Conservation (phyloP, 2,888 invertebrate species). For the Lutraria lutraria region DNA sequence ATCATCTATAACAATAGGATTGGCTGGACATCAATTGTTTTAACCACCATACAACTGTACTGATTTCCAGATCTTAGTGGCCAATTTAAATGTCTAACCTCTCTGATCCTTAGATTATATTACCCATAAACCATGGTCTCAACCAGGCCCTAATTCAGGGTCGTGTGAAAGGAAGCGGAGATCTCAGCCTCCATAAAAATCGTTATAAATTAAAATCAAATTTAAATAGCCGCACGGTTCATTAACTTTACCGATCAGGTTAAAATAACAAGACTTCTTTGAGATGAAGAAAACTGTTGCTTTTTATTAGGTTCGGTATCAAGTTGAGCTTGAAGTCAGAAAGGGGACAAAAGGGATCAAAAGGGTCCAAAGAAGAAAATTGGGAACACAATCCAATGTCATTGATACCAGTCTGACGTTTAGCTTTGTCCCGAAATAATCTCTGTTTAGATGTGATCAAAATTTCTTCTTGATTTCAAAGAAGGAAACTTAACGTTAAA, state of each 20-base stretch:
- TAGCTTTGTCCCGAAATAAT: background rate
- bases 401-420: background rate
- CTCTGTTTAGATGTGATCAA: background rate
- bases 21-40: slow-evolving; percentile 12
- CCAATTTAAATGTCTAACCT: slow-evolving; percentile 11
- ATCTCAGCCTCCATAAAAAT: slow-evolving; percentile 47
- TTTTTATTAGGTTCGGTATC: slow-evolving; percentile 28
- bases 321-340: slow-evolving; percentile 39
- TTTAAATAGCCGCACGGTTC: slow-evolving; percentile 47
- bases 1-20: background rate
- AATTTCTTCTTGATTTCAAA: slow-evolving; percentile 21
- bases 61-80: background rate
- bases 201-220: slow-evolving; percentile 62
- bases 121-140: background rate
- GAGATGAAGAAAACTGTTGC: slow-evolving; percentile 36
- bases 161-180: slow-evolving; percentile 32
- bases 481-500: slow-evolving; percentile 15
- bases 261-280: slow-evolving; percentile 32
- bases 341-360: slow-evolving; percentile 22
- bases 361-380: slow-evolving; percentile 18
- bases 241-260: slow-evolving; percentile 24
- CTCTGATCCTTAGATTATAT: background rate
- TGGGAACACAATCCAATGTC: slow-evolving; percentile 10
- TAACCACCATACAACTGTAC: background rate
- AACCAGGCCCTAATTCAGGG: slow-evolving; percentile 7